Evolutionary conservation across 2,113 vertebrate species (phyloP), one percentile per base, ranked within the genome.

Genomic region (Motacilla alba): DNA sequence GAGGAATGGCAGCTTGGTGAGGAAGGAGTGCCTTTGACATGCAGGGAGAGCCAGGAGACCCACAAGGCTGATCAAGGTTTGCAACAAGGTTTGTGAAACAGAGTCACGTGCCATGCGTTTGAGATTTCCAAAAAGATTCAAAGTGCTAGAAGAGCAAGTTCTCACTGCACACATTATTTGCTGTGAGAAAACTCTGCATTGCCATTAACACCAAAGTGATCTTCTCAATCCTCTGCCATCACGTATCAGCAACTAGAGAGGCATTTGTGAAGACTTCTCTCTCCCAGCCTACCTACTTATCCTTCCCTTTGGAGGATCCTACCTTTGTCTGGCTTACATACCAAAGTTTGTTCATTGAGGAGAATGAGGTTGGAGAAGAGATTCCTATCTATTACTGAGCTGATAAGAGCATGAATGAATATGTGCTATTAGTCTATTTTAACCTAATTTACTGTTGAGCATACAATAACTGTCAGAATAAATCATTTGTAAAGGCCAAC

Each of bases 401-500:
- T 94, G 91, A 83, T 92, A 94, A 83, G 91, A 89, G 68, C 88
- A 96, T 80, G 88, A 66, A 30, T 75, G 70, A 95, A 87, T 95
- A 92, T 58, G 43, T 83, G 78, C 86, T 96, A 95, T 92, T 97
- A 79, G 87, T 67, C 81, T 92, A 93, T 96, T 95, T 90, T 95
- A 96, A 85, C 87, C 82, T 95, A 88, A 96, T 87, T 95, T 90
- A 92, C 91, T 88, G 76, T 83, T 95, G 94, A 95, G 87, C 85
- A 82, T 94, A 95, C 55, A 94, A 79, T 91, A 96, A 89, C 91
- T 89, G 77, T 83, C 41, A 50, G 90, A 91, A 94, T 92, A 96
- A 90, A 87, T 89, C 11, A 93, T 50, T 76, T 66, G 60, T 56
- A 96, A 90, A 92, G 76, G 93, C 86, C 90, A 94, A 86, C 90